Conservation (phyloP, 2,113 vertebrate species). For the Bos indicus region DNA sequence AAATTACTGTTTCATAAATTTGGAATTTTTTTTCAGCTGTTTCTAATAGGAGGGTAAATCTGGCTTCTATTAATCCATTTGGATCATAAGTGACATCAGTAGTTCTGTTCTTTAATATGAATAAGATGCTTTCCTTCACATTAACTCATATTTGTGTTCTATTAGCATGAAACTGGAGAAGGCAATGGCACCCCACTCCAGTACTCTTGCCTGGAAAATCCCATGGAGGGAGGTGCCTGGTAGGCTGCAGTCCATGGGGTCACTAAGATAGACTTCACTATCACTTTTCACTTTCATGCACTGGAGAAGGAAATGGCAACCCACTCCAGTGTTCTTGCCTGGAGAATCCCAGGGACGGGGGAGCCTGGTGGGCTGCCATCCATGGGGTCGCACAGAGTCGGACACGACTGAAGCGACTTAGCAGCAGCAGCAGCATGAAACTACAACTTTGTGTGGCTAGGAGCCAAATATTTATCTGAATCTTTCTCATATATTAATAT, state of each 20-base stretch:
- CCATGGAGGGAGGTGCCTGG: too few species aligned
- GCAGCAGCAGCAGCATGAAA: background rate
- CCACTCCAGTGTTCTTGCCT: too few species aligned
- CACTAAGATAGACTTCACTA: too few species aligned
- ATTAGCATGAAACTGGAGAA: background rate
- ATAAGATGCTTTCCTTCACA: background rate
- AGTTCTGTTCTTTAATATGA: background rate
- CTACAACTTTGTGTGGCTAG: background rate
- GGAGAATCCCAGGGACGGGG: too few species aligned
- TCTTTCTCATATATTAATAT: background rate
- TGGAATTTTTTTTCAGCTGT: background rate
- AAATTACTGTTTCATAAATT: background rate
- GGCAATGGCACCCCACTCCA: too few species aligned
- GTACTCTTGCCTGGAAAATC: too few species aligned
- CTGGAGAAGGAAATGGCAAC: too few species aligned
- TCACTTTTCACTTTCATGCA: too few species aligned
- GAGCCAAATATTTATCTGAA: background rate
- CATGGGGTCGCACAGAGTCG: too few species aligned
- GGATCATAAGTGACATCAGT: background rate
- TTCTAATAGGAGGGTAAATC: background rate
- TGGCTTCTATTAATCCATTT: background rate
- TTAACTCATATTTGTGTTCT: background rate
- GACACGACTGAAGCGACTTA: too few species aligned
- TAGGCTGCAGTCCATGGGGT: too few species aligned
- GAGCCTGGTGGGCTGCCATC: too few species aligned